Base-by-base conservation (phyloP, 2,113 vertebrate genomes). In the Planiliza haematocheilus region DNA sequence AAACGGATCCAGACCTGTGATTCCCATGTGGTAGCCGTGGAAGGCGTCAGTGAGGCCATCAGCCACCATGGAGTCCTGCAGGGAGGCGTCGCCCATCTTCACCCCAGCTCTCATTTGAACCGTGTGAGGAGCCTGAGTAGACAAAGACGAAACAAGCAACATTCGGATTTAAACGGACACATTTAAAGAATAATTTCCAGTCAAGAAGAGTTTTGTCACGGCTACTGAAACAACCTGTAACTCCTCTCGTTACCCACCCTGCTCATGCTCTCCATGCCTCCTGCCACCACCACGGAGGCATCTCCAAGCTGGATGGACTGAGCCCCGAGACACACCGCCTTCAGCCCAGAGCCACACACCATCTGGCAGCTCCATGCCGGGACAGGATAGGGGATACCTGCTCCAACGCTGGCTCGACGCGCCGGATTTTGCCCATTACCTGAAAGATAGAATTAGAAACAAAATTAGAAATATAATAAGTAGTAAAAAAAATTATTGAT, bases 221-320 rank as follows among this genome's bases (percentile, higher is more conserved):
- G n/a, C n/a, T n/a, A n/a, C n/a, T n/a, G n/a, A n/a, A n/a, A n/a
- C n/a, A n/a, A n/a, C n/a, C n/a, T n/a, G n/a, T n/a, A n/a, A 12
- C 38, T 77, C 24, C 1, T 43, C 8, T 43, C 1, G 1, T 4
- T 4, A 42, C 89, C 84, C 83, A 99, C 98, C 95, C 93, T 95
- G 92, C 98, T 99, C 98, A 99, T 99, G 30, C 86, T 98, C 77
- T 99, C 98, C 97, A 99, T 99, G 77, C 98, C 98, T 30, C 98
- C 98, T 21, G 97, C 97, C 0, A 99, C 95, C 76, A 99, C 97
- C 6, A 99, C 84, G 49, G 83, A 90, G 55, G 97, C 92, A 49
- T 98, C 97, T 49, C 95, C 97, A 0, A 20, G 52, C 80, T 86
- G 83, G 70, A 99, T 94, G 50, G 98, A 94, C 92, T 99, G 97